Percentiles rank a stretch among this genome's conserved stretches.
Evolutionary conservation across 1,140 invertebrate species (phyloP).

Genomic region (Zaprionus inermis): DNA sequence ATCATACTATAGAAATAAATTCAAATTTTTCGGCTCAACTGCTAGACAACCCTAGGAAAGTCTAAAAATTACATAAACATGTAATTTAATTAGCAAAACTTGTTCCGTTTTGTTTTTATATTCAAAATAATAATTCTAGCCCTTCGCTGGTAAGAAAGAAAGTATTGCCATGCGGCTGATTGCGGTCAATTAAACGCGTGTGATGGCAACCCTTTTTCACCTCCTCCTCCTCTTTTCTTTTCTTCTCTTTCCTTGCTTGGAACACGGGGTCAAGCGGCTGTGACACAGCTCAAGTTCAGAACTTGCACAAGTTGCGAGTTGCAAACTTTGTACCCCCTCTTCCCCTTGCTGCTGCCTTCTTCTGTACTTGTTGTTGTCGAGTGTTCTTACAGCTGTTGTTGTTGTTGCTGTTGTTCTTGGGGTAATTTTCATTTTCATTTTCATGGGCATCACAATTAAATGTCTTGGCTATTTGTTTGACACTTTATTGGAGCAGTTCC

Average conservation of each 20-base stretch:
- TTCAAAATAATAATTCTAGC: too few species aligned
- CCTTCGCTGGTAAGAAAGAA: too few species aligned
- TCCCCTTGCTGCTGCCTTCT: background rate
- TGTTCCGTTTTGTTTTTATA: too few species aligned
- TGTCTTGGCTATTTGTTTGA: constrained; percentile 75
- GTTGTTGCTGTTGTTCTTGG: constrained; percentile 21
- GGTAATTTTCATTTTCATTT: constrained; percentile 53
- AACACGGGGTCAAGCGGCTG: constrained; percentile 14
- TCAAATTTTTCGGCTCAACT: too few species aligned
- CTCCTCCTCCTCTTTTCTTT: background rate
- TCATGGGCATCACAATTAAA: constrained; percentile 73
- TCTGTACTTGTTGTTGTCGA: background rate
- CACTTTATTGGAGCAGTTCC: constrained; percentile 67
- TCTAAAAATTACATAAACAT: too few species aligned
- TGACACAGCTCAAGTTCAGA: constrained; percentile 16
- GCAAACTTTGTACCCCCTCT: background rate
- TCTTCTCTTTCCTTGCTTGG: too few species aligned
- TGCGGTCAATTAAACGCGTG: constrained; percentile 73
- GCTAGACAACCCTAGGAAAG: too few species aligned
- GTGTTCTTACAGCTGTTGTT: background rate
- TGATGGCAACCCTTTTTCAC: constrained; percentile 57
- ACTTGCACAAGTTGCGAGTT: constrained; percentile 10
- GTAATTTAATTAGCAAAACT: too few species aligned
- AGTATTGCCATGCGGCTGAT: constrained; percentile 66
- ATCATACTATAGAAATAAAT: too few species aligned